Base-by-base conservation (phyloP, 1,140 invertebrate genomes). In the Tetranychus urticae region DNA sequence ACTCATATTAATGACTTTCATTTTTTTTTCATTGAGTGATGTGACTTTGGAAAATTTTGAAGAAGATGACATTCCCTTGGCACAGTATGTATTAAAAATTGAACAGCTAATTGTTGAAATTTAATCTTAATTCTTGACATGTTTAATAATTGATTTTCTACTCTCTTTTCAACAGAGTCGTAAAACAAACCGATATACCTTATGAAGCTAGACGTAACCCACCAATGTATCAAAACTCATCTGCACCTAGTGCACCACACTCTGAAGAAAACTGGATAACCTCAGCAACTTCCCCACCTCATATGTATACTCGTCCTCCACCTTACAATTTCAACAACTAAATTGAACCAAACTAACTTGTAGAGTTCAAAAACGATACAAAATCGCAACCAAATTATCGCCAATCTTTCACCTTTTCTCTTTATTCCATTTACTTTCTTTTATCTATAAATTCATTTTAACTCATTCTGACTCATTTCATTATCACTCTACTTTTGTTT, bases 61-160 rank as follows among this genome's bases (percentile, higher is more conserved):
- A 31, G 63, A 64, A 13, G 63, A 64, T 39, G 56, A 64, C 48
- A 64, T 64, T 58, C 63, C 63, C 13, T 54, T 64, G 31, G 63
- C 63, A 14, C 61, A 64, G 62, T 63, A 61, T 42, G 59, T 61
- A 8, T 46, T 6, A 6, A 52, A 6, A 6, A 42, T 42, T 42
- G 23, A 23, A 23, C 23, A 23, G 23, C 23, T 23, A 23, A 23
- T 23, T 0, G 23, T 23, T 23, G 23, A 23, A 23, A 23, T 23
- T 42, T 6, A 10, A 42, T 42, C 10, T 5, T 42, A 42, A 42
- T 6, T 42, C 10, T 5, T 42, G 39, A 42, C 5, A 6, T 42
- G 0, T 42, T 42, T 42, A 42, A 10, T 6, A 42, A 6, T 42
- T 42, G 1, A 52, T 52, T 52, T 5, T 8, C n/a, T 37, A 12